Evolutionary conservation across 1,140 invertebrate species (phyloP).

Genomic region (Nephotettix cincticeps): DNA sequence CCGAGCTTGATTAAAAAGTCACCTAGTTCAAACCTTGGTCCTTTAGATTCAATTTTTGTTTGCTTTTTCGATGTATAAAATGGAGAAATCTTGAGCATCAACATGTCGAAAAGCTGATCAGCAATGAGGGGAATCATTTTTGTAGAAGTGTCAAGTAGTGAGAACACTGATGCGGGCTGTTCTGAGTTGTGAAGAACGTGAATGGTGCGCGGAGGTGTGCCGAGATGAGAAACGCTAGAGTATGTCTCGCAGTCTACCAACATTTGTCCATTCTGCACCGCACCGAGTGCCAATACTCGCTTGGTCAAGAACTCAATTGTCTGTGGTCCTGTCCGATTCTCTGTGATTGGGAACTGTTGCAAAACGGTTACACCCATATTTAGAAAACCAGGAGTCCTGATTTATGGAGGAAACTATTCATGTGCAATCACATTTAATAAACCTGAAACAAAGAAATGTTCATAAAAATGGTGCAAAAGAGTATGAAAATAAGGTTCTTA

Average conservation of each 20-base stretch:
- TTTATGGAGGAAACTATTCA: no score
- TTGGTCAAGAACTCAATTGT: conserved; percentile 85
- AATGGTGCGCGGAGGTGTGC: conserved; percentile 64
- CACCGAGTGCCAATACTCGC: conserved; percentile 80
- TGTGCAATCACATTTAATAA: no score
- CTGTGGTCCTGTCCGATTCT: conserved; percentile 81
- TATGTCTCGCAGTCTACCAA: conserved; percentile 94
- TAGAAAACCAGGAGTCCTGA: no score
- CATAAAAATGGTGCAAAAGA: no score
- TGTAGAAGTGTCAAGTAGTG: conserved; percentile 83
- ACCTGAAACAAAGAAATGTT: no score
- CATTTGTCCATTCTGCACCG: conserved; percentile 84
- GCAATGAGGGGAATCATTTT: conserved; percentile 85
- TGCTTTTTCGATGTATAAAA: conserved; percentile 89
- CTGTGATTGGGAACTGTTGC: conserved; percentile 81
- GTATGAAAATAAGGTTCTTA: no score
- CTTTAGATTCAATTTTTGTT: conserved; percentile 79
- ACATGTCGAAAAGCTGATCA: conserved; percentile 85
- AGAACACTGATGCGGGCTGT: conserved; percentile 91
- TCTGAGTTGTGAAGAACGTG: conserved; percentile 95
- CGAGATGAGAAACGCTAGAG: conserved; percentile 62
- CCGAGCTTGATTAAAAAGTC: conserved; percentile 96
- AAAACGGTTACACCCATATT: conserved; percentile 47
- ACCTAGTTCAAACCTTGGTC: conserved; percentile 86
- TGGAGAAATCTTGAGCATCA: conserved; percentile 85